Evolutionary conservation across 2,888 invertebrate species (phyloP).

Genomic region (Latrodectus elegans): DNA sequence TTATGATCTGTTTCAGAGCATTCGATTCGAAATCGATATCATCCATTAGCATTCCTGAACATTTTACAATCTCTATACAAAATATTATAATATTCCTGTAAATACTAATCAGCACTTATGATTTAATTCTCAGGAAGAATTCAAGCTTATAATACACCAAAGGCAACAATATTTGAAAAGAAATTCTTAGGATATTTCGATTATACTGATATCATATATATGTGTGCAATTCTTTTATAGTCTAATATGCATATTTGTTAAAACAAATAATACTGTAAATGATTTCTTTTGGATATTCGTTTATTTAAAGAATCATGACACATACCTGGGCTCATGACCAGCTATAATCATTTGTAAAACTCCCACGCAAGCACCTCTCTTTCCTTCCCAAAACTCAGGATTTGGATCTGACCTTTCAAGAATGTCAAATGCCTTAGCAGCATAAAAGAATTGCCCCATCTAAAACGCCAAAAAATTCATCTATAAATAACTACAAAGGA

Average conservation of each 20-base stretch:
- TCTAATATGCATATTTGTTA: neutral
- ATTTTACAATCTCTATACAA: too few relatives aligned
- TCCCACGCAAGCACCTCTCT: conserved; percentile 95
- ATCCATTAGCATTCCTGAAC: too few relatives aligned
- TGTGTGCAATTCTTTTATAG: neutral
- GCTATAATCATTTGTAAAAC: conserved; percentile 91
- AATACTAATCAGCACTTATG: too few relatives aligned
- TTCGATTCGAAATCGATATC: too few relatives aligned
- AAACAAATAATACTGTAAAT: too few relatives aligned
- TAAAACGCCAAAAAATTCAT: conserved; percentile 70
- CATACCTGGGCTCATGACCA: conserved; percentile 81
- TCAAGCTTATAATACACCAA: too few relatives aligned
- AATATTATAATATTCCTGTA: too few relatives aligned
- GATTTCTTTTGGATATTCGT: too few relatives aligned
- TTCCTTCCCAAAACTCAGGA: conserved; percentile 98
- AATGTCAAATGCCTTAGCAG: conserved; percentile 97
- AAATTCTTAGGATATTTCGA: neutral
- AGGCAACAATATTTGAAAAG: too few relatives aligned
- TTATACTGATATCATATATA: neutral
- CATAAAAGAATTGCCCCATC: conserved; percentile 96
- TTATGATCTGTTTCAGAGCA: too few relatives aligned
- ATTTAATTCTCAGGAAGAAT: too few relatives aligned
- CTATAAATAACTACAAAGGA: too few relatives aligned
- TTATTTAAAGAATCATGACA: conserved; percentile 55
- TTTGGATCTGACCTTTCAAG: conserved; percentile 94